Conservation (phyloP, 2,113 vertebrate genomes). For the Protomyctophum bolini region DNA sequence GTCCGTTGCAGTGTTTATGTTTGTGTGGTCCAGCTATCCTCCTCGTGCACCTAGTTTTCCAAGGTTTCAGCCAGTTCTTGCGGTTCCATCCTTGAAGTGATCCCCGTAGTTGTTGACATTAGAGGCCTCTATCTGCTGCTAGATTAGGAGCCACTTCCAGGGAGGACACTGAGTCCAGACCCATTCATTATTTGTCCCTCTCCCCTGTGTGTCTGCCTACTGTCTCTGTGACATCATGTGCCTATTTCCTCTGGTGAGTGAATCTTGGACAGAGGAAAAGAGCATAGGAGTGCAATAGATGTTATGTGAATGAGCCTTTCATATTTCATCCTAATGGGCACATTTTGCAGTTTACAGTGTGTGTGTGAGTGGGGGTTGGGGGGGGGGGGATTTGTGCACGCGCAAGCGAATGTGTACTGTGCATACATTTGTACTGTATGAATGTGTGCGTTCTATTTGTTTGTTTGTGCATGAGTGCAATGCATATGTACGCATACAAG, state of each 20-base stretch:
- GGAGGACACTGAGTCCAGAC: conserved; percentile 35
- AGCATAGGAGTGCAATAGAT: not conserved
- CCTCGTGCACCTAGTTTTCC: conserved; percentile 21
- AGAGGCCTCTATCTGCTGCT: conserved; percentile 51
- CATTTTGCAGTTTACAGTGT: not conserved
- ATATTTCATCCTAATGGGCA: too few relatives aligned
- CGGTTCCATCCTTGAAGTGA: conserved; percentile 44
- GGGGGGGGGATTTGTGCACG: not conserved
- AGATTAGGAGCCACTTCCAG: conserved; percentile 16
- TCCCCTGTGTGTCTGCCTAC: conserved; percentile 23
- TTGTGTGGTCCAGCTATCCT: conserved; percentile 2
- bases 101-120: conserved; percentile 53
- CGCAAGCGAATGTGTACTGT: not conserved
- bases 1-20: not conserved
- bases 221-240: conserved; percentile 20
- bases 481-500: not conserved
- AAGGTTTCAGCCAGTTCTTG: conserved; percentile 30
- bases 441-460: not conserved
- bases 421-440: not conserved
- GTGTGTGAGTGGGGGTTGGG: not conserved
- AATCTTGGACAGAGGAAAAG: not conserved
- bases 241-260: too few relatives aligned
- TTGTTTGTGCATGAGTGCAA: not conserved
- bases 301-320: too few relatives aligned
- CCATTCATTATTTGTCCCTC: conserved; percentile 18